A percentile compares a stretch with the other conserved stretches of the same genome.
phyloP scores from a whole-genome alignment of 2,888 invertebrate species.

The Melipona beecheii region DNA sequence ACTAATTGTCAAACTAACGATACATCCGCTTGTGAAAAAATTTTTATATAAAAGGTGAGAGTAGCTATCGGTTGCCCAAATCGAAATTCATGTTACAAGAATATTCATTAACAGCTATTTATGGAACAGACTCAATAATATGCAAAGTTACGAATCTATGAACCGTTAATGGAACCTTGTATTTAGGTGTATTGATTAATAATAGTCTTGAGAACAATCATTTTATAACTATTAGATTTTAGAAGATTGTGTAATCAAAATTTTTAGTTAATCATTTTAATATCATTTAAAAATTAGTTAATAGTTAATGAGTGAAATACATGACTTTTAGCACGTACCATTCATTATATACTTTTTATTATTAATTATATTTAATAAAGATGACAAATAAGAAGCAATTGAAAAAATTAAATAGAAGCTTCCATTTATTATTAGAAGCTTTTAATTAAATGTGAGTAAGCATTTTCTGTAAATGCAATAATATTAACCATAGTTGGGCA shows the following conservation, averaged over 20 bases:
- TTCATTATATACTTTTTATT: background rate
- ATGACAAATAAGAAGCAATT: background rate
- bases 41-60: constrained; percentile 17
- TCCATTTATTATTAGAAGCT: constrained; percentile 21
- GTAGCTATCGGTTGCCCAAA: constrained; percentile 45
- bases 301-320: background rate
- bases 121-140: constrained; percentile 41
- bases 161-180: constrained; percentile 8
- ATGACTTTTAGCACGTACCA: background rate
- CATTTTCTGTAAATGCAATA: background rate
- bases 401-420: background rate
- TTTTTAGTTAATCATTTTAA: background rate
- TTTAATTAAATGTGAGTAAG: background rate
- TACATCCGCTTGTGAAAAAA: background rate
- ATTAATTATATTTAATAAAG: background rate
- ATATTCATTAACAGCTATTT: constrained; percentile 45
- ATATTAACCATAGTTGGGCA: background rate
- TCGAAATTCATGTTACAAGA: constrained; percentile 38
- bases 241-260: background rate
- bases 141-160: constrained; percentile 23
- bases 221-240: background rate
- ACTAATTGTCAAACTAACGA: background rate
- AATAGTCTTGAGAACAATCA: constrained; percentile 6
- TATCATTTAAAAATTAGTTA: background rate
- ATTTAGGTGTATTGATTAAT: constrained; percentile 2